These are phyloP conservation scores for Drosophila fungiperda DNA, from an alignment of 2,888 invertebrate genomes.

Conservation along the genomic window DNA sequence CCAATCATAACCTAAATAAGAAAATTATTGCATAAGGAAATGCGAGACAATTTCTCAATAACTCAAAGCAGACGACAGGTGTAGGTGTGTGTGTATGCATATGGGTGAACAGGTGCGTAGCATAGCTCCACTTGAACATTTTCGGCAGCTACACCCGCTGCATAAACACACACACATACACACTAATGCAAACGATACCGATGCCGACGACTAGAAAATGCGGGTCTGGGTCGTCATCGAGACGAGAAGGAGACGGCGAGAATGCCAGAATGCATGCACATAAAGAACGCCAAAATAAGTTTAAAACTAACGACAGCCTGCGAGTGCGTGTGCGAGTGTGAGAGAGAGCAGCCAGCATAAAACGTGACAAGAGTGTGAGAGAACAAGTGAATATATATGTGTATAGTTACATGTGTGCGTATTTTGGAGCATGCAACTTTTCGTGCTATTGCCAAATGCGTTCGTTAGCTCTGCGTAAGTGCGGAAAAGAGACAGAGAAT, in stretches of 20 bases:
- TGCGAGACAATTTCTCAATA: constrained; percentile 4
- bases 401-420: constrained; percentile 36
- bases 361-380: constrained; percentile 37
- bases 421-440: constrained; percentile 73
- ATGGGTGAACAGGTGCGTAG: constrained; percentile 43
- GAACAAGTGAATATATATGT: constrained; percentile 38
- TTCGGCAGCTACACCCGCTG: constrained; percentile 40
- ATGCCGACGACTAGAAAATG: constrained; percentile 66
- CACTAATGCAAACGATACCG: constrained; percentile 34
- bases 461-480: constrained; percentile 51
- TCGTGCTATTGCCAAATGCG: constrained; percentile 74
- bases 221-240: constrained; percentile 79
- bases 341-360: constrained; percentile 45
- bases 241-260: constrained; percentile 55
- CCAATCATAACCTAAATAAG: constrained; percentile 48
- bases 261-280: constrained; percentile 68
- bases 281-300: constrained; percentile 80
- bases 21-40: constrained; percentile 34
- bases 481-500: constrained; percentile 34
- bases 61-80: constrained; percentile 2
- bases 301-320: constrained; percentile 71
- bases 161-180: constrained; percentile 39
- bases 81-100: constrained; percentile 20
- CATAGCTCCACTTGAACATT: constrained; percentile 57
- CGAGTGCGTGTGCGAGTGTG: constrained; percentile 18